Conservation (phyloP, 2,113 vertebrate species). For the Noctilio leporinus region DNA sequence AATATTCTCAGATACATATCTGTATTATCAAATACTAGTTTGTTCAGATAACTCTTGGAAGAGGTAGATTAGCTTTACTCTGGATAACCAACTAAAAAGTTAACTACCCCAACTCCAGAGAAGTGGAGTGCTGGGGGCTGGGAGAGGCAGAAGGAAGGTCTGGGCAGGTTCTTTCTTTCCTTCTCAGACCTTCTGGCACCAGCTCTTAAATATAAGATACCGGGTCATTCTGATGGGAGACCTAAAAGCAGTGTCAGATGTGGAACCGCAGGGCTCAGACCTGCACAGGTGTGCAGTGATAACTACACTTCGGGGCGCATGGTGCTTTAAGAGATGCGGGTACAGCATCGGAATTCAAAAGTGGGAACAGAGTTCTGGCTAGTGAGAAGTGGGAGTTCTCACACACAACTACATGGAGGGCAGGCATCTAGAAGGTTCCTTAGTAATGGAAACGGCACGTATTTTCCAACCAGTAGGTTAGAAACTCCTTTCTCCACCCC, state of each 20-base stretch:
- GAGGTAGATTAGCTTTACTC: slow-evolving; percentile 14
- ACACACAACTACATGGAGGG: neutral
- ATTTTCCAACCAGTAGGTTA: neutral
- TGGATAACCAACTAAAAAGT: neutral
- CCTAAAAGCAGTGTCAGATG: neutral
- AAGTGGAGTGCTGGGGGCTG: neutral
- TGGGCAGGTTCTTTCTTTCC: neutral
- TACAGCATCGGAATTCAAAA: neutral
- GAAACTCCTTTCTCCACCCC: neutral
- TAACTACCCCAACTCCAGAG: neutral
- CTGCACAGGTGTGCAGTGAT: neutral
- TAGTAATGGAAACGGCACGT: neutral
- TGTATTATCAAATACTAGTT: neutral
- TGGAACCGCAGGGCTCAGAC: neutral
- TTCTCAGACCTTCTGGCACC: neutral
- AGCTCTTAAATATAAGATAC: neutral
- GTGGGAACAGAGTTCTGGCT: neutral
- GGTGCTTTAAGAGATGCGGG: neutral
- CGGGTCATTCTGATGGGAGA: neutral
- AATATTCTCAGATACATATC: neutral
- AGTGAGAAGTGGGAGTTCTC: neutral
- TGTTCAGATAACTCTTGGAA: slow-evolving; percentile 22
- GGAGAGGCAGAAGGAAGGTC: neutral
- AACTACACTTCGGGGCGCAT: neutral
- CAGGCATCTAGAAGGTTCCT: neutral